phyloP scores from a whole-genome alignment of 1,140 invertebrate species.

The Caligus rogercresseyi region DNA sequence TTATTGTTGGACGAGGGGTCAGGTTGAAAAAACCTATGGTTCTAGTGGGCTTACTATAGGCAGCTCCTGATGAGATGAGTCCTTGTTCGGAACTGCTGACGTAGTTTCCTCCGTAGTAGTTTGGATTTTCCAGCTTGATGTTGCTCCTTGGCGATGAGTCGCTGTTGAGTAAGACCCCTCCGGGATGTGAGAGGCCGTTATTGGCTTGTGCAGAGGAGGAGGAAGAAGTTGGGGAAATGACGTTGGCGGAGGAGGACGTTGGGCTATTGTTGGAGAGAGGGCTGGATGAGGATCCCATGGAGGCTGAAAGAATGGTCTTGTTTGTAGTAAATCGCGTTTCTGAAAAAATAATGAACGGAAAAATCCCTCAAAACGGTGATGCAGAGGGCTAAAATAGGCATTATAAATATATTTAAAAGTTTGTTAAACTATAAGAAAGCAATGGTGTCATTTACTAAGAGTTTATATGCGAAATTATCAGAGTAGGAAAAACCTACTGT shows the following conservation, averaged over 20 bases:
- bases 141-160: slow-evolving; percentile 3
- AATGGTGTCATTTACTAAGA: too few relatives aligned
- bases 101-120: background rate
- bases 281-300: background rate
- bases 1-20: too few relatives aligned
- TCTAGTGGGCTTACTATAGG: background rate
- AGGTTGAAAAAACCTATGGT: too few relatives aligned
- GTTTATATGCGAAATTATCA: too few relatives aligned
- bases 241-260: background rate
- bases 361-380: too few relatives aligned
- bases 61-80: background rate
- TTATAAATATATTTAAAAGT: too few relatives aligned
- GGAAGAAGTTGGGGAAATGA: background rate
- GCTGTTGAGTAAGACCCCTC: too few relatives aligned
- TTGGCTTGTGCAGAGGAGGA: too few relatives aligned
- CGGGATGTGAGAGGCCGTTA: background rate
- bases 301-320: background rate
- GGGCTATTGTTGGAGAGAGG: background rate
- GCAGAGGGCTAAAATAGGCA: too few relatives aligned
- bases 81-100: background rate
- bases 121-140: slow-evolving; percentile 10
- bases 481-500: too few relatives aligned
- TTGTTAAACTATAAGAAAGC: too few relatives aligned
- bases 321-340: background rate
- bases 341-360: background rate